A percentile compares a stretch with the other conserved stretches of the same genome.
These are phyloP conservation scores for Pomacea maculata DNA, from an alignment of 1,140 invertebrate genomes.

Conservation along the genomic window DNA sequence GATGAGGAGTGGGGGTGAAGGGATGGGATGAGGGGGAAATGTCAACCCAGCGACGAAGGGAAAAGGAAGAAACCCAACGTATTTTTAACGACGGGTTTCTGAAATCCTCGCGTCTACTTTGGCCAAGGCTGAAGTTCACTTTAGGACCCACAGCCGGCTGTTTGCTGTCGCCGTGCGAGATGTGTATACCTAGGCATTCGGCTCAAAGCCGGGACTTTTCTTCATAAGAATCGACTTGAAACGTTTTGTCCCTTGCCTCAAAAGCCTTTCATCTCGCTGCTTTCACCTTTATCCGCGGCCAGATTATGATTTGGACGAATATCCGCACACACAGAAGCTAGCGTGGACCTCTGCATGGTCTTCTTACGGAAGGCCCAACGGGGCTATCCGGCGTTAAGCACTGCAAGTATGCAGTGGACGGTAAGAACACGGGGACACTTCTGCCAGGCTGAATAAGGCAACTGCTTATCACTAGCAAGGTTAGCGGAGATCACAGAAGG, in stretches of 20 bases:
- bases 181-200: constrained; percentile 23
- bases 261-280: constrained; percentile 15
- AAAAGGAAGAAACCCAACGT: background rate
- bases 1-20: too few relatives aligned
- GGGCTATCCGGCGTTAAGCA: too few relatives aligned
- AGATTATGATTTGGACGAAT: constrained; percentile 23
- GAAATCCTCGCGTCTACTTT: constrained; percentile 20
- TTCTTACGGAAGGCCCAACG: too few relatives aligned
- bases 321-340: background rate
- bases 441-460: too few relatives aligned
- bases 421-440: too few relatives aligned
- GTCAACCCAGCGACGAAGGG: constrained; percentile 4
- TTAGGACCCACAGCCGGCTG: constrained; percentile 3
- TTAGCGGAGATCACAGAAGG: too few relatives aligned
- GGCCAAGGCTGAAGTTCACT: background rate
- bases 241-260: background rate
- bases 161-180: constrained; percentile 2
- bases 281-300: constrained; percentile 6
- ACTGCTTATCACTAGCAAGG: too few relatives aligned
- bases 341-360: too few relatives aligned
- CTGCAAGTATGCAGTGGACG: too few relatives aligned
- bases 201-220: constrained; percentile 17
- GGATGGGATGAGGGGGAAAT: constrained; percentile 1
- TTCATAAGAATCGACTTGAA: constrained; percentile 22
- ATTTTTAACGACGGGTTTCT: constrained; percentile 10